Base-by-base conservation (phyloP, 2,888 invertebrate genomes). In the Cheiracanthium punctorium region DNA sequence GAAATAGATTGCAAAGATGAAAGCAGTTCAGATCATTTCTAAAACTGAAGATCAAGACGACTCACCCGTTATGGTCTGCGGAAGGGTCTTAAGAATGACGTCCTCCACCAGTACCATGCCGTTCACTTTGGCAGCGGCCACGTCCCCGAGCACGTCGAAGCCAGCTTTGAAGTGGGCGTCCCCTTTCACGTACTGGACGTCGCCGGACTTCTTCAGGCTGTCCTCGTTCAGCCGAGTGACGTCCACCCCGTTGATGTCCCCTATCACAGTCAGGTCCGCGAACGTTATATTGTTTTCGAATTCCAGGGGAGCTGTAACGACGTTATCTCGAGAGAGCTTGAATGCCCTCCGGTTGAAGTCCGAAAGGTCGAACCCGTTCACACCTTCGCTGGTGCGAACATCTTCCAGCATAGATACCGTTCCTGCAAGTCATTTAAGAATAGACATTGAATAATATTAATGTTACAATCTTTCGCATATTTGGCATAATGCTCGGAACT, bases 91-190 rank as follows among this genome's bases (percentile, higher is more conserved):
- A 0, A 80, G n/a, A 7, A 88, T 52, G 12, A 88, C 30, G 33
- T 79, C 85, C 0, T 32, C 43, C 0, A 28, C n/a, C 12, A 88
- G 24, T 37, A 52, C 58, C 5, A 88, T 7, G 20, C 41, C 85
- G 48, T 88, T 88, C 0, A 88, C 81, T 12, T 30, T 52, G 1
- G 69, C 71, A 0, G 88, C 79, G 10, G 64, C 32, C 5, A 88
- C 81, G 30, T 88, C 65, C 0, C 88, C 88, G 17, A 79, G 41
- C 1, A 88, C 87, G 29, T 80, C 67, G 52, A 87, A 81, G 7
- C 85, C 87, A 7, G 72, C 52, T 33, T 75, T 48, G 29, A 88
- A 88, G 14, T 52, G 20, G 41, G 33, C 85, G 0, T 17, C 37
- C 1, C 85, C 88, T 0, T 30, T 29, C 0, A 88, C 79, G 14